Evolutionary conservation across 1,140 invertebrate genomes (phyloP).

Genomic region (Drosophila nannoptera): DNA sequence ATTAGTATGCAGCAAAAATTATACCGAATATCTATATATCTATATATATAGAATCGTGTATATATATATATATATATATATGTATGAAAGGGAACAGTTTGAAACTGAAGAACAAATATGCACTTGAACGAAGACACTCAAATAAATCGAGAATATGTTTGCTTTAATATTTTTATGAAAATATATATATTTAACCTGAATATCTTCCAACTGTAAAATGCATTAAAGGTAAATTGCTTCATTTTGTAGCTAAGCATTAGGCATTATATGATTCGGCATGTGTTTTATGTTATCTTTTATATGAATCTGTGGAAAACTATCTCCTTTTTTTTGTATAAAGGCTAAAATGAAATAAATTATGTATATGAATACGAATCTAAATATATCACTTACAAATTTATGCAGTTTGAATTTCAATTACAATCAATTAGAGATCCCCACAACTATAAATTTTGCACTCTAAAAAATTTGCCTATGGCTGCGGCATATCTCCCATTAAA

Average conservation of each 20-base stretch:
- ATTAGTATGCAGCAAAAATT: constrained; percentile 40
- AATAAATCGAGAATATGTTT: constrained; percentile 29
- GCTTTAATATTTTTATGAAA: constrained; percentile 54
- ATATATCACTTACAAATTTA: no score
- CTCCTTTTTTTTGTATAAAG: constrained; percentile 26
- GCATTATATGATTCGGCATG: constrained; percentile 9
- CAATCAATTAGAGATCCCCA: no score
- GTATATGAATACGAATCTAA: constrained; percentile 16
- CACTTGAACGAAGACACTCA: not conserved
- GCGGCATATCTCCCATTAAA: no score
- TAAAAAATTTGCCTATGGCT: no score
- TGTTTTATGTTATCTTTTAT: constrained; percentile 18
- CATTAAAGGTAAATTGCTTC: not conserved
- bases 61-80: no score
- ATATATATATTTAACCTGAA: constrained; percentile 23
- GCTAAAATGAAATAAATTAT: constrained; percentile 35
- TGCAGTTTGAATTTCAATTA: no score
- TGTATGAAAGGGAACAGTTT: constrained; percentile 50
- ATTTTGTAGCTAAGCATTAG: constrained; percentile 33
- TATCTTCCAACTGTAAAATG: constrained; percentile 15
- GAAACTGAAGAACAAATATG: constrained; percentile 46
- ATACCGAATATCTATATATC: constrained; percentile 18
- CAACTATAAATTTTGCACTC: no score
- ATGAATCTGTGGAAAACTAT: constrained; percentile 1
- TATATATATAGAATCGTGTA: no score